phyloP scores from a whole-genome alignment of 2,113 vertebrate species.

The Archocentrus centrarchus region DNA sequence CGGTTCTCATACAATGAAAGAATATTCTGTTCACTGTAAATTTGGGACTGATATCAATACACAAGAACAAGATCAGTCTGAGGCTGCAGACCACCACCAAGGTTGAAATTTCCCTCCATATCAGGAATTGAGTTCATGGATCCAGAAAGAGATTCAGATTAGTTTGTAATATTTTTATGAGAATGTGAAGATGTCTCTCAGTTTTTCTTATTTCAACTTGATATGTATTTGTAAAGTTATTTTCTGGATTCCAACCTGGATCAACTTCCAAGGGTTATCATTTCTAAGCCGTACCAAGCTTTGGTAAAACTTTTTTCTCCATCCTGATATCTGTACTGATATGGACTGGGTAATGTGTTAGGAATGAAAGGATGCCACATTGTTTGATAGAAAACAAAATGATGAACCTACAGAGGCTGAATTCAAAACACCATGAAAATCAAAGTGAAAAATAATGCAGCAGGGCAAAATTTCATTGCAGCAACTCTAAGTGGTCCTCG shows the following conservation, averaged over 20 bases:
- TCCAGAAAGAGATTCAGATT: background rate
- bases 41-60: background rate
- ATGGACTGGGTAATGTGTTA: too few species aligned
- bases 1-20: background rate
- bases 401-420: too few species aligned
- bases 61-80: background rate
- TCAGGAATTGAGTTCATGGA: rapidly evolving
- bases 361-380: too few species aligned
- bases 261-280: background rate
- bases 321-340: too few species aligned
- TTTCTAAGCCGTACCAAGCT: background rate
- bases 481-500: too few species aligned
- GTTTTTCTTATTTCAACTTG: background rate
- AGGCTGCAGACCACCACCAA: background rate
- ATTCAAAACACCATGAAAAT: too few species aligned
- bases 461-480: too few species aligned
- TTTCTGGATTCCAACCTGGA: background rate
- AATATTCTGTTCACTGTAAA: background rate
- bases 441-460: too few species aligned
- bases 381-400: too few species aligned
- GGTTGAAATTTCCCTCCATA: rapidly evolving
- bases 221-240: background rate
- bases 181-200: background rate
- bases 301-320: too few species aligned
- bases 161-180: rapidly evolving